Evolutionary conservation across 2,888 invertebrate species (phyloP).

Genomic region (Platynereis dumerilii): DNA sequence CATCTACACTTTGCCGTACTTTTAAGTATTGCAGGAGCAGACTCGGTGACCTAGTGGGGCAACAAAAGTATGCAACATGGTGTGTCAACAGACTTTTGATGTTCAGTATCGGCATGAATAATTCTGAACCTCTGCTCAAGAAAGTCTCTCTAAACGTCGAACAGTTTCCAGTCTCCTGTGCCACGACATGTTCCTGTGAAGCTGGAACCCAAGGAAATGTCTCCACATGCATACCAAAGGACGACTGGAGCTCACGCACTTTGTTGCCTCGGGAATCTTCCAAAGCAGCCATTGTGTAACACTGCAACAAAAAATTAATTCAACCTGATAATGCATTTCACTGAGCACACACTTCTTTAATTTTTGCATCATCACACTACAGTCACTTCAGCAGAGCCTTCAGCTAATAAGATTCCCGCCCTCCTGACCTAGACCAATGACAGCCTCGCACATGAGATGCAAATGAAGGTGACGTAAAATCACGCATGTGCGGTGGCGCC

Average conservation of each 20-base stretch:
- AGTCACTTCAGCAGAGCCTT: too few species aligned
- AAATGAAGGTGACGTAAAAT: too few species aligned
- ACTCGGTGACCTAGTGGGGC: constrained; percentile 31
- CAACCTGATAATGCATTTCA: too few species aligned
- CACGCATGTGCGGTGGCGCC: too few species aligned
- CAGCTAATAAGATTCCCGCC: too few species aligned
- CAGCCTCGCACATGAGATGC: too few species aligned
- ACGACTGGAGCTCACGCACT: constrained; percentile 42
- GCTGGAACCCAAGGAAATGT: constrained; percentile 51
- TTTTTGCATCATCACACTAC: too few species aligned
- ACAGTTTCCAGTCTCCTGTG: neutral
- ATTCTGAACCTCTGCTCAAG: neutral
- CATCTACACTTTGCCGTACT: constrained; percentile 41
- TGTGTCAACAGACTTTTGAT: constrained; percentile 44
- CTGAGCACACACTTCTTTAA: too few species aligned
- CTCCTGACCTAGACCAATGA: too few species aligned
- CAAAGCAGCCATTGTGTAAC: constrained; percentile 32
- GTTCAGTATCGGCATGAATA: neutral
- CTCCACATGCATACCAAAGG: constrained; percentile 48
- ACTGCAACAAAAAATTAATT: too few species aligned
- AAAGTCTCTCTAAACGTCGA: neutral
- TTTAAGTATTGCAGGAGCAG: constrained; percentile 45
- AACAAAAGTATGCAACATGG: constrained; percentile 49
- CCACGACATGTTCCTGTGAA: neutral
- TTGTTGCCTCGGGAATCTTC: constrained; percentile 35